Conservation (phyloP, 2,113 vertebrate species). For the Perca flavescens region DNA sequence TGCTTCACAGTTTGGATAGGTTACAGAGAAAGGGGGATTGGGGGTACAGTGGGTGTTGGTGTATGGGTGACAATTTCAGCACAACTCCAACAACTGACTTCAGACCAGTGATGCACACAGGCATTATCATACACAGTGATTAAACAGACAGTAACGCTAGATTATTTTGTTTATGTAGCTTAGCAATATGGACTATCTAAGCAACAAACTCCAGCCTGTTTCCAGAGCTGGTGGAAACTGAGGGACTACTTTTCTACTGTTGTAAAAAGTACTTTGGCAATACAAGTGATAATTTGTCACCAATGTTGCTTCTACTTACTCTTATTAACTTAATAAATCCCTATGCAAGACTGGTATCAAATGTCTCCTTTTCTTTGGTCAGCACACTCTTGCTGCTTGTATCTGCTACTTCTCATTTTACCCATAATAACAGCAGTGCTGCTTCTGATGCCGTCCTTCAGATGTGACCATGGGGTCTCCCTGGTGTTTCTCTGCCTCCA, state of each 20-base stretch:
- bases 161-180: too few relatives aligned
- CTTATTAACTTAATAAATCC: too few relatives aligned
- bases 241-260: not conserved
- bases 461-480: constrained; percentile 11
- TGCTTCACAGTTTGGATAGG: constrained; percentile 1
- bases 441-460: not conserved
- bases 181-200: not conserved
- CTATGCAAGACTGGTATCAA: too few relatives aligned
- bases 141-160: not conserved
- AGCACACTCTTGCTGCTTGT: not conserved
- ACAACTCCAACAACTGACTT: constrained; percentile 11
- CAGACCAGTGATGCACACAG: constrained; percentile 10
- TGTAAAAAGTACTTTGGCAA: not conserved
- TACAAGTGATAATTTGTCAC: not conserved
- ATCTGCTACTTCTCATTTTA: not conserved
- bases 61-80: constrained; percentile 21
- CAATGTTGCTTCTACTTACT: not conserved
- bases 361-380: not conserved
- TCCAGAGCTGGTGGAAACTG: not conserved
- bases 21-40: not conserved
- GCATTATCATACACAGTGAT: not conserved
- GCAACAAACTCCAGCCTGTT: not conserved
- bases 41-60: not conserved
- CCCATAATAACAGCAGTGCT: not conserved
- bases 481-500: constrained; percentile 11